These are phyloP conservation scores for Mya arenaria DNA, from an alignment of 1,140 invertebrate species.

Conservation along the genomic window DNA sequence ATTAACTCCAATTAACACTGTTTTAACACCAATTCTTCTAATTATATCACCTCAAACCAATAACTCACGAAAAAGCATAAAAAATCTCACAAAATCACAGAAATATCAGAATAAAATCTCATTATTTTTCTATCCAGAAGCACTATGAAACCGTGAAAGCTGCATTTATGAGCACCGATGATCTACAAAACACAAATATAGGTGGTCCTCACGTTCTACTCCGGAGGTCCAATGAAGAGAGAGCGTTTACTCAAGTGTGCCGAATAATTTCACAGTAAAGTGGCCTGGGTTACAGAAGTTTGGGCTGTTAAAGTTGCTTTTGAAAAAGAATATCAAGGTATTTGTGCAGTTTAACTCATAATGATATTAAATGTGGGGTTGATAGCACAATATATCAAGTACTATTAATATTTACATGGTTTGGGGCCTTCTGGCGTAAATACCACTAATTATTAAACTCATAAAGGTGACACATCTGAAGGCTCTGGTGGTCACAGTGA, in stretches of 20 bases:
- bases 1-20: neutral
- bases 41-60: neutral
- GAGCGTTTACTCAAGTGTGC: slow-evolving; percentile 43
- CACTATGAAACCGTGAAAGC: neutral
- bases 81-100: slow-evolving; percentile 18
- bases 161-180: neutral
- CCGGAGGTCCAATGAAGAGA: slow-evolving; percentile 26
- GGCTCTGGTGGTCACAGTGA: too few species aligned
- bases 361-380: too few species aligned
- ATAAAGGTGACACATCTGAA: too few species aligned
- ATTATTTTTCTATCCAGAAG: neutral
- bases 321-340: too few species aligned
- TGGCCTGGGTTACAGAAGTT: neutral
- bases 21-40: neutral
- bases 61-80: neutral
- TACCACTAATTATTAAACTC: too few species aligned
- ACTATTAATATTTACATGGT: too few species aligned
- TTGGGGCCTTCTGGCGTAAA: too few species aligned
- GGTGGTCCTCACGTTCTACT: slow-evolving; percentile 43
- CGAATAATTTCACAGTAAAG: slow-evolving; percentile 44
- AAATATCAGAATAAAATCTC: slow-evolving; percentile 1
- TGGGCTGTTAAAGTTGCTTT: too few species aligned
- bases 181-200: slow-evolving; percentile 13
- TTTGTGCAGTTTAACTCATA: too few species aligned
- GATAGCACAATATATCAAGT: too few species aligned